Conservation (phyloP, 2,888 invertebrate species). For the Drosophila sordidapex region DNA sequence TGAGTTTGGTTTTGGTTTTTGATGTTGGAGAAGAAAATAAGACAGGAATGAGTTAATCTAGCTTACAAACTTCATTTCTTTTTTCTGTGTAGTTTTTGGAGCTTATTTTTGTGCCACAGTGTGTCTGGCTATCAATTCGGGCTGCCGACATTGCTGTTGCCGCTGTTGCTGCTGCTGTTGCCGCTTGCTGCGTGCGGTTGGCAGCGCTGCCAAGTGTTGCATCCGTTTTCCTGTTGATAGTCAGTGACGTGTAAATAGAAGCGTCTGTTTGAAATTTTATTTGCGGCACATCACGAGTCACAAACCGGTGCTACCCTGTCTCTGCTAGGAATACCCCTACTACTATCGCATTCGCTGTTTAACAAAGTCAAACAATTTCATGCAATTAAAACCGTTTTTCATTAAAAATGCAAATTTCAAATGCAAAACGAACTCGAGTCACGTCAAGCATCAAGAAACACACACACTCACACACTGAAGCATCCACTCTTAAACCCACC, state of each 20-base stretch:
- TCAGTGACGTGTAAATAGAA: constrained; percentile 78
- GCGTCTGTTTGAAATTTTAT: constrained; percentile 74
- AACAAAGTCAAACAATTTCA: constrained; percentile 81
- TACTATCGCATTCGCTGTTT: constrained; percentile 63
- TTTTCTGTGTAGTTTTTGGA: constrained; percentile 45
- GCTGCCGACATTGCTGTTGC: constrained; percentile 24
- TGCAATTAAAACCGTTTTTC: constrained; percentile 82
- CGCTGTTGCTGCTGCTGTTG: constrained; percentile 7
- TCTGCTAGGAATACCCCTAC: neutral
- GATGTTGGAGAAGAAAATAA: neutral
- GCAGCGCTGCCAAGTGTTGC: constrained; percentile 78
- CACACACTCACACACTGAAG: constrained; percentile 26
- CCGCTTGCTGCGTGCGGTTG: constrained; percentile 67
- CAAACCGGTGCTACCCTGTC: neutral
- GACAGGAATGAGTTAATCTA: neutral
- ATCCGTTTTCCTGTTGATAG: constrained; percentile 80
- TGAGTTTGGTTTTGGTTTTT: neutral
- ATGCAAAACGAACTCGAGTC: constrained; percentile 77
- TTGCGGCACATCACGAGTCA: constrained; percentile 63
- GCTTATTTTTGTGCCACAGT: constrained; percentile 63
- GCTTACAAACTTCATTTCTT: neutral
- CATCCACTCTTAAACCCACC: constrained; percentile 28
- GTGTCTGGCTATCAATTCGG: constrained; percentile 70
- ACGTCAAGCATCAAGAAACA: constrained; percentile 63
- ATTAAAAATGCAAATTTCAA: constrained; percentile 83